Evolutionary conservation across 2,113 vertebrate species (phyloP).

Genomic region (Uria lomvia): DNA sequence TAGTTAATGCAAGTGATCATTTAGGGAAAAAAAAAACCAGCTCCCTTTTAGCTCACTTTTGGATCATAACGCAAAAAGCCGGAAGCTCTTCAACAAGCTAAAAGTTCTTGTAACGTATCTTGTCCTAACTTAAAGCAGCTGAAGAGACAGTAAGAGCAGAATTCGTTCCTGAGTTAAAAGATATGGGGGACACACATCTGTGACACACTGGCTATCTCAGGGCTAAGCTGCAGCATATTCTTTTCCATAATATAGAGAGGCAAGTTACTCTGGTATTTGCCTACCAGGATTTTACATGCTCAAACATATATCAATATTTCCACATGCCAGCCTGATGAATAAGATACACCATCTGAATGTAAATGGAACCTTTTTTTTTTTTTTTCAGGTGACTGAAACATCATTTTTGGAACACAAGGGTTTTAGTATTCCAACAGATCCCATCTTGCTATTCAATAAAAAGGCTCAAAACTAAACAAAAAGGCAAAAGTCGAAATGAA

Average conservation of each 20-base stretch:
- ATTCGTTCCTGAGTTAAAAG: not conserved
- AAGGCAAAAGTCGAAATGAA: not conserved
- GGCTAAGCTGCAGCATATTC: not conserved
- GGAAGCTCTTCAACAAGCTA: not conserved
- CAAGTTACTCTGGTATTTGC: not conserved
- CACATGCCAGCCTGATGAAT: not conserved
- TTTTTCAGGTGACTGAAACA: not conserved
- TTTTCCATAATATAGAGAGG: not conserved
- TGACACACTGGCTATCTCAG: not conserved
- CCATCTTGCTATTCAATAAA: not conserved
- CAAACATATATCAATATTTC: not conserved
- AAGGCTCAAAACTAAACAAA: not conserved
- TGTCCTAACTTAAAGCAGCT: not conserved
- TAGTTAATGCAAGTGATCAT: not conserved
- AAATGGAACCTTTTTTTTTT: not conserved
- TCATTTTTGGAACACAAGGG: not conserved
- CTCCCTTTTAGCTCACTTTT: not conserved
- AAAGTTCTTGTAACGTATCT: not conserved
- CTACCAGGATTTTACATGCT: not conserved
- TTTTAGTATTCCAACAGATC: not conserved
- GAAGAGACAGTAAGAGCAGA: not conserved
- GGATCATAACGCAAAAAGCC: not conserved
- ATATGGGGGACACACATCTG: not conserved
- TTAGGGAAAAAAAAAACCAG: accelerated
- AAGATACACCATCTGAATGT: not conserved